These are phyloP conservation scores for Salticus scenicus DNA, from an alignment of 2,888 invertebrate species.

Conservation along the genomic window DNA sequence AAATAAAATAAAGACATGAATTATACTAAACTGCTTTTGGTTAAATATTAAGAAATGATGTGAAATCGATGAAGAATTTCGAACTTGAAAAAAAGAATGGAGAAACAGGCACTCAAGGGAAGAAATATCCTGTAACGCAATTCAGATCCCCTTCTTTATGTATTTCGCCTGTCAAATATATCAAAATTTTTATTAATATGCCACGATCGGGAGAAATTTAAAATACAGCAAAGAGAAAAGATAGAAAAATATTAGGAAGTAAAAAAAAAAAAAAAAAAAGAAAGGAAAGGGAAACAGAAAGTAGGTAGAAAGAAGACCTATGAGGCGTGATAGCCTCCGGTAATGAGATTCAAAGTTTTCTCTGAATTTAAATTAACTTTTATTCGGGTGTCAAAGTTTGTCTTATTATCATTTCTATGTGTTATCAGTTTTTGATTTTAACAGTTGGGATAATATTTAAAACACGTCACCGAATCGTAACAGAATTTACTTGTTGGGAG, in stretches of 20 bases:
- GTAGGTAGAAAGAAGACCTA: neutral
- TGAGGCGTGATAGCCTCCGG: neutral
- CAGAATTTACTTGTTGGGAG: no score
- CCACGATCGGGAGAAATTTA: neutral
- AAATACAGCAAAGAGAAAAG: neutral
- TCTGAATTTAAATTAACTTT: constrained; percentile 67
- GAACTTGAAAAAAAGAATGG: no score
- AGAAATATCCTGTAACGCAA: no score
- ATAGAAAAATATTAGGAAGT: neutral
- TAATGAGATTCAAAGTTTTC: constrained; percentile 56
- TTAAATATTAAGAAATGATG: no score
- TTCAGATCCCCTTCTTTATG: no score
- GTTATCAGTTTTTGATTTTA: neutral
- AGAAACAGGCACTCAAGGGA: no score
- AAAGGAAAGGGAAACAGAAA: neutral
- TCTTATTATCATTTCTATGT: neutral
- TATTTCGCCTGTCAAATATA: neutral
- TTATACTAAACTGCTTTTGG: no score
- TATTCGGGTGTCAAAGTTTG: constrained; percentile 35
- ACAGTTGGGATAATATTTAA: neutral
- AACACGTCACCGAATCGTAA: neutral
- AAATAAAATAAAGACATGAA: no score
- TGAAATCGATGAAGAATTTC: no score
- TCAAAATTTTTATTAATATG: constrained; percentile 1
- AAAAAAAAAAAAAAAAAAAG: neutral